Evolutionary conservation across 2,888 invertebrate genomes (phyloP), one percentile per base, ranked within the genome.

Genomic region (Archips crataeganus): DNA sequence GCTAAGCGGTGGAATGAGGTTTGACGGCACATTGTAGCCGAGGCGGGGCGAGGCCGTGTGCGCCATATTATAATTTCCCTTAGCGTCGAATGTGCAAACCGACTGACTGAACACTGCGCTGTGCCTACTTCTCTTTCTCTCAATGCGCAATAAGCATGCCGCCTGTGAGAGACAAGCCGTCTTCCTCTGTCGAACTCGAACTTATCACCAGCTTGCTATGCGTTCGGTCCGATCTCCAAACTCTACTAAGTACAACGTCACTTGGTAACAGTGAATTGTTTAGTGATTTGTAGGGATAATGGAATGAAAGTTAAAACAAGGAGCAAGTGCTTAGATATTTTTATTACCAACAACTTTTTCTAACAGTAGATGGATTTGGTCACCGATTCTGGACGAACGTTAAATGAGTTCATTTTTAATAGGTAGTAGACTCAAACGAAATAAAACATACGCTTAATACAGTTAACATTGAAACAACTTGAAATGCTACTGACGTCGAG

Each of bases 11-110:
- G 94, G 94, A 93, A 93, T 93, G 94, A 93, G 93, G 93, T 93
- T 94, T 92, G 94, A 93, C 93, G 93, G 93, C 93, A 91, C 93
- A 92, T 90, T 93, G 93, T 93, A 91, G 90, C 88, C 85, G 90
- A 93, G 93, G 94, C 93, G 94, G 93, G 93, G 90, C 93, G 92
- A 93, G 92, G 89, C 90, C 90, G 91, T 89, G 88, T 92, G 92
- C 93, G 93, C 93, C 93, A 91, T 93, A 88, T 92, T 93, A 93
- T 94, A 93, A 93, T 94, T 94, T 94, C 91, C 92, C 92, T 93
- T 92, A 87, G 93, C 87, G 89, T 92, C 90, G 91, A 91, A 92
- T 92, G 93, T 93, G 92, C 91, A 92, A 92, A 92, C 88, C 85
- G 86, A 87, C 87, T 87, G 89, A 87, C 86, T 88, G 88, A 91